Evolutionary conservation across 2,888 invertebrate species (phyloP).

Genomic region (Drosophila leonis): DNA sequence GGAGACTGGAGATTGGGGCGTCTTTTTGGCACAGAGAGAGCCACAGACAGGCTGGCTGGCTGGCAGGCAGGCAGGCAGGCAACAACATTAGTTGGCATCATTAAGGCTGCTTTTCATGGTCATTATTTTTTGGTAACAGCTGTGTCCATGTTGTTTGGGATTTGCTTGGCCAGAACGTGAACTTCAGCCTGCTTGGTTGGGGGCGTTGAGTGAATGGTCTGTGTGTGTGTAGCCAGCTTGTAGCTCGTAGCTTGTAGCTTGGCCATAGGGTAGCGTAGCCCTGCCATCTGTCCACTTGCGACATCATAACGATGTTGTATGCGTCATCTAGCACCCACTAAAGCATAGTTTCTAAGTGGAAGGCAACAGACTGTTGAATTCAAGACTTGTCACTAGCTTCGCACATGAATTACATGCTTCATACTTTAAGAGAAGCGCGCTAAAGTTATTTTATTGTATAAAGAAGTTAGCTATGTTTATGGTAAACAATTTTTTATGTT

Average conservation of each 20-base stretch:
- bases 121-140: slow-evolving; percentile 85
- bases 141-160: slow-evolving; percentile 80
- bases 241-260: slow-evolving; percentile 7
- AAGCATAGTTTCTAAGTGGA: slow-evolving; percentile 68
- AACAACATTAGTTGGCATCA: slow-evolving; percentile 84
- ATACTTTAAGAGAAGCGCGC: not conserved
- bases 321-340: slow-evolving; percentile 80
- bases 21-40: slow-evolving; percentile 5
- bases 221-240: slow-evolving; percentile 11
- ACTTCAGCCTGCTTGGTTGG: slow-evolving; percentile 16
- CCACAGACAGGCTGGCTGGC: slow-evolving; percentile 10
- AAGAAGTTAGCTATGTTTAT: not conserved
- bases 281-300: slow-evolving; percentile 27
- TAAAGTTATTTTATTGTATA: not conserved
- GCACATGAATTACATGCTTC: slow-evolving; percentile 24
- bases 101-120: slow-evolving; percentile 85
- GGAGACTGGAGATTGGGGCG: slow-evolving; percentile 15
- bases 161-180: slow-evolving; percentile 58
- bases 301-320: slow-evolving; percentile 66
- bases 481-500: not conserved
- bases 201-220: not conserved
- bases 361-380: slow-evolving; percentile 67
- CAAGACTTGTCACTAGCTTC: slow-evolving; percentile 39
- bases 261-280: slow-evolving; percentile 11
- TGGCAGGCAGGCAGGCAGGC: slow-evolving; percentile 15